Conservation (phyloP, 2,113 vertebrate genomes). For the Pelvicachromis taeniatus region DNA sequence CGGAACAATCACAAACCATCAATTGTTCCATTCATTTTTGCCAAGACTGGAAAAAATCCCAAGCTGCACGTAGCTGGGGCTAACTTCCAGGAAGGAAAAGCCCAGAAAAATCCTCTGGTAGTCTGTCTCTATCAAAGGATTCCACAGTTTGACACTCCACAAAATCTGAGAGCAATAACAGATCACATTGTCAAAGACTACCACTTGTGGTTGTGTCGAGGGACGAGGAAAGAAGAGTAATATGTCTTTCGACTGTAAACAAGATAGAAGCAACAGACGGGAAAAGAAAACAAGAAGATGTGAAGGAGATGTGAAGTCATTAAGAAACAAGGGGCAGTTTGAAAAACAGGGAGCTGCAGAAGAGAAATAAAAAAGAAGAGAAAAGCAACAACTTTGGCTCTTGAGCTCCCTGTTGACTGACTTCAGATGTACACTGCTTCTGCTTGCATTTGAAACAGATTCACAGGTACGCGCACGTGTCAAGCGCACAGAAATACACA, state of each 20-base stretch:
- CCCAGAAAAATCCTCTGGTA: constrained; percentile 39
- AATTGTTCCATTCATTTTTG: constrained; percentile 59
- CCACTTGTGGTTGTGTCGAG: neutral
- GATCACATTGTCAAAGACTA: constrained; percentile 13
- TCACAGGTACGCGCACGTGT: constrained; percentile 8
- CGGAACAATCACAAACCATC: constrained; percentile 61
- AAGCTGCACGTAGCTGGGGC: constrained; percentile 38
- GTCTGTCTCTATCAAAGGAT: constrained; percentile 50
- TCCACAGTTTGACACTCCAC: constrained; percentile 44
- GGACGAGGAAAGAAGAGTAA: neutral
- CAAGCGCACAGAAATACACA: constrained; percentile 35
- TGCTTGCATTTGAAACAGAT: constrained; percentile 11
- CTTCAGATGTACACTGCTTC: constrained; percentile 51
- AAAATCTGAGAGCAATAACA: constrained; percentile 30
- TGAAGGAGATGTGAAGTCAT: constrained; percentile 37
- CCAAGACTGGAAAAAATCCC: constrained; percentile 39
- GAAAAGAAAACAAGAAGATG: neutral
- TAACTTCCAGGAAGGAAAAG: constrained; percentile 55
- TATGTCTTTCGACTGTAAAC: neutral
- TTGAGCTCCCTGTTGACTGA: constrained; percentile 52
- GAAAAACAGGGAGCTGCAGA: constrained; percentile 14
- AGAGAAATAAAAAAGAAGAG: neutral
- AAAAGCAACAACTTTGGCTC: constrained; percentile 35
- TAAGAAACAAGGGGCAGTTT: neutral
- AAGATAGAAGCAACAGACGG: neutral